A percentile compares a stretch with the other conserved stretches of the same genome.
Evolutionary conservation across 2,113 vertebrate species (phyloP).

Genomic region (Plotosus lineatus): DNA sequence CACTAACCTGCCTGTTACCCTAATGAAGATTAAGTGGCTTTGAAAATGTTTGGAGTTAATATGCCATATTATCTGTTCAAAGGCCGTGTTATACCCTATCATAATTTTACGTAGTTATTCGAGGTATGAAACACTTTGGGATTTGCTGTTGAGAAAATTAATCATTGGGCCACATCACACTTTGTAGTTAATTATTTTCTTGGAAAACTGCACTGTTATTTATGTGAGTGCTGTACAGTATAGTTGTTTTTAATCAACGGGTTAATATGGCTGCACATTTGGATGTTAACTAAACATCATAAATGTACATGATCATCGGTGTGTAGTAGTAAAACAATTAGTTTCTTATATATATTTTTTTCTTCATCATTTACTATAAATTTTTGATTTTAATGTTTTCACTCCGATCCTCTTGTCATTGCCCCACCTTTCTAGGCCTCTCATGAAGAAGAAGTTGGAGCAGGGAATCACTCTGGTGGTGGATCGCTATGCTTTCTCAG

Average conservation of each 20-base stretch:
- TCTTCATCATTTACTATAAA: background rate
- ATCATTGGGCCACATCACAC: background rate
- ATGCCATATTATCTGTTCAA: background rate
- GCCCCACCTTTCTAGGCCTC: conserved; percentile 58
- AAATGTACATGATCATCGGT: background rate
- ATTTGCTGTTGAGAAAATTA: background rate
- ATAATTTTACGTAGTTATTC: background rate
- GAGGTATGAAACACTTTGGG: background rate
- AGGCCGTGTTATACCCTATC: background rate
- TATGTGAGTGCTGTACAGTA: background rate
- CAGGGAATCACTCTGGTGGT: conserved; percentile 85
- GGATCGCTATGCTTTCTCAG: conserved; percentile 94
- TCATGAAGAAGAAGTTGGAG: conserved; percentile 79
- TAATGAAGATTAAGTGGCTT: no score
- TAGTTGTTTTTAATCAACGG: background rate
- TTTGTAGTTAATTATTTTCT: background rate
- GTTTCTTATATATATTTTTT: background rate
- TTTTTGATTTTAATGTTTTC: background rate
- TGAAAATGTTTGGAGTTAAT: background rate
- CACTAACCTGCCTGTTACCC: no score
- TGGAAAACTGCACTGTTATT: background rate
- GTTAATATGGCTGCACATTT: background rate
- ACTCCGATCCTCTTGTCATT: background rate
- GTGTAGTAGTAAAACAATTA: background rate
- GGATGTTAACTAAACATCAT: background rate